Conservation (phyloP, 2,888 invertebrate genomes). For the Conops quadrifasciatus region DNA sequence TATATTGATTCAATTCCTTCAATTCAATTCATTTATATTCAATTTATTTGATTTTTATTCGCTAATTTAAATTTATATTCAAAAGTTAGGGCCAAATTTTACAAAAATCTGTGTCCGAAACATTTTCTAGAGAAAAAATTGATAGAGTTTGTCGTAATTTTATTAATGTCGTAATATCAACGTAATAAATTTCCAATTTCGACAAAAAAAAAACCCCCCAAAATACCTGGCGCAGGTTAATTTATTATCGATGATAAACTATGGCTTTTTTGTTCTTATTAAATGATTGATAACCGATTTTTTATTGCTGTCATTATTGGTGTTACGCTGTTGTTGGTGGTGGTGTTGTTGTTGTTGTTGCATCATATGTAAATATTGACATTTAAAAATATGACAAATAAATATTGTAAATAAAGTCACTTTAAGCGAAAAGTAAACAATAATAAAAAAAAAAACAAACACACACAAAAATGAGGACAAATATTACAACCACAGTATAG, state of each 20-base stretch:
- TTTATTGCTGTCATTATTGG: neutral
- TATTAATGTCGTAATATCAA: conserved; percentile 9
- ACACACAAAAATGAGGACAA: neutral
- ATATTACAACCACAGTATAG: neutral
- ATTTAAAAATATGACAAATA: conserved; percentile 42
- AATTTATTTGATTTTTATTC: no score
- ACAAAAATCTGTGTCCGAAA: no score
- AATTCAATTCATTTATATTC: no score
- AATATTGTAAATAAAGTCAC: conserved; percentile 43
- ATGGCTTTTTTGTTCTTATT: neutral
- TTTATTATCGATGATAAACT: conserved; percentile 8
- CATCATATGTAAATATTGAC: conserved; percentile 55
- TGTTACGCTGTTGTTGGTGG: neutral
- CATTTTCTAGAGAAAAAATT: no score
- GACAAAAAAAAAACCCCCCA: neutral
- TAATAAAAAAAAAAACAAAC: conserved; percentile 28
- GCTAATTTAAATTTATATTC: no score
- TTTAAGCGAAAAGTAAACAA: conserved; percentile 48
- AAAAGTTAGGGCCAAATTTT: no score
- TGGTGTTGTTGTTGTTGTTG: conserved; percentile 15
- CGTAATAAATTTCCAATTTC: no score
- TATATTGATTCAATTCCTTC: no score
- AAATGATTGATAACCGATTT: neutral
- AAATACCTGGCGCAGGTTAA: neutral
- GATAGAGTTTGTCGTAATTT: conserved; percentile 8